Conservation (phyloP, 2,888 invertebrate genomes). For the Ypsolopha sequella region DNA sequence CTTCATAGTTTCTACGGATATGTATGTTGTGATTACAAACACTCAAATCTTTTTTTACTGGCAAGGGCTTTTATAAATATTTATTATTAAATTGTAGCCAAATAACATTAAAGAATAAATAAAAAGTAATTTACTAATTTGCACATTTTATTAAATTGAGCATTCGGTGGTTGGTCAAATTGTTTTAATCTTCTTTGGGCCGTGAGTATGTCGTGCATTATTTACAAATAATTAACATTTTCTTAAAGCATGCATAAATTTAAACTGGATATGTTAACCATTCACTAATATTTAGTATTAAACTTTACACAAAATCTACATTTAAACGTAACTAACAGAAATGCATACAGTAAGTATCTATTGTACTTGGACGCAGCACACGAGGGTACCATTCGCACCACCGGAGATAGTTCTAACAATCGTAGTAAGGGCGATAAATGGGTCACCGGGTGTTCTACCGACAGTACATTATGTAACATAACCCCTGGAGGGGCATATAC, state of each 20-base stretch:
- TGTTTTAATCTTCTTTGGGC: constrained; percentile 13
- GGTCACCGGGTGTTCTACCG: no score
- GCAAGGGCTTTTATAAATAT: no score
- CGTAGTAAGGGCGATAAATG: no score
- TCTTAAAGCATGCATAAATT: neutral
- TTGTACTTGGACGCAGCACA: no score
- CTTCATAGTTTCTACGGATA: no score
- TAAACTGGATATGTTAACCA: neutral
- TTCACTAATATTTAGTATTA: neutral
- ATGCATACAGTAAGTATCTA: neutral
- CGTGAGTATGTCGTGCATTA: constrained; percentile 2
- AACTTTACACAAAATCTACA: neutral
- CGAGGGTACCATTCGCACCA: no score
- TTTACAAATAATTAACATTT: neutral
- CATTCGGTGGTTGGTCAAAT: constrained; percentile 23
- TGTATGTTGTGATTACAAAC: no score
- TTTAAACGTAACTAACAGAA: neutral
- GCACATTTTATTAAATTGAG: constrained; percentile 19
- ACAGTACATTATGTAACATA: no score
- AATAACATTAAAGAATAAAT: constrained; percentile 12
- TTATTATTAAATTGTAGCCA: neutral
- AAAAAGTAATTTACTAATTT: constrained; percentile 13
- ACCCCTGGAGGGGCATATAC: no score
- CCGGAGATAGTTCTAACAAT: no score
- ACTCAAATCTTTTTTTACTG: no score